Percentiles rank a stretch among this genome's conserved stretches.
phyloP scores from a whole-genome alignment of 2,113 vertebrate species.

The Tympanuchus pallidicinctus region DNA sequence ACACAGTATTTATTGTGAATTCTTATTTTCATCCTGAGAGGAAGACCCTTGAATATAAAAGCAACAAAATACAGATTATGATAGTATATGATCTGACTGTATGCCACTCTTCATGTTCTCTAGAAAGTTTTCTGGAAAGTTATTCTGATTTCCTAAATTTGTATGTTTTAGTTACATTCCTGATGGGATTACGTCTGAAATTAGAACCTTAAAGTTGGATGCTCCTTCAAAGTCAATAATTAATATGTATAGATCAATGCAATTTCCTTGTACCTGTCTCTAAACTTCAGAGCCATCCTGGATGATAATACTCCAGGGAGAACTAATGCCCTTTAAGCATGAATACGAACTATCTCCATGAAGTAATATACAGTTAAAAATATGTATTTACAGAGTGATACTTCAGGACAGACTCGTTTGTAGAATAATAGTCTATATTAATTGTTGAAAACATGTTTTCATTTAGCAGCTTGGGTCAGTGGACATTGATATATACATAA shows the following conservation, averaged over 20 bases:
- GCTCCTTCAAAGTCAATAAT: neutral
- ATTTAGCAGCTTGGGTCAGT: neutral
- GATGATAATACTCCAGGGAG: neutral
- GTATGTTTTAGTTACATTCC: rapidly evolving
- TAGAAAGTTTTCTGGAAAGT: neutral
- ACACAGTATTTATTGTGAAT: neutral
- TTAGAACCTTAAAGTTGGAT: neutral
- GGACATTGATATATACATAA: neutral
- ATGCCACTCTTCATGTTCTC: neutral
- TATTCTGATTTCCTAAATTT: neutral
- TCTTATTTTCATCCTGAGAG: neutral
- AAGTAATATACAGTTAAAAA: neutral
- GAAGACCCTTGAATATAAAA: neutral
- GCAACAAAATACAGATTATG: neutral
- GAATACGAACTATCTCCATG: neutral
- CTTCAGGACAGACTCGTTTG: neutral
- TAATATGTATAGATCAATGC: neutral
- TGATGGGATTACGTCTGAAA: neutral
- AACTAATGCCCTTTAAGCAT: neutral
- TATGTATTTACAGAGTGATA: neutral
- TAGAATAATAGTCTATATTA: neutral
- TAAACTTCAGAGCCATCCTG: neutral
- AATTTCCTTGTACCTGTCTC: neutral
- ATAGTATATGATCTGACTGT: neutral
- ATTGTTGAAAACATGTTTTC: neutral